Evolutionary conservation across 2,113 vertebrate genomes (phyloP), one percentile per base, ranked within the genome.

Genomic region (Gnathonemus longibarbis): DNA sequence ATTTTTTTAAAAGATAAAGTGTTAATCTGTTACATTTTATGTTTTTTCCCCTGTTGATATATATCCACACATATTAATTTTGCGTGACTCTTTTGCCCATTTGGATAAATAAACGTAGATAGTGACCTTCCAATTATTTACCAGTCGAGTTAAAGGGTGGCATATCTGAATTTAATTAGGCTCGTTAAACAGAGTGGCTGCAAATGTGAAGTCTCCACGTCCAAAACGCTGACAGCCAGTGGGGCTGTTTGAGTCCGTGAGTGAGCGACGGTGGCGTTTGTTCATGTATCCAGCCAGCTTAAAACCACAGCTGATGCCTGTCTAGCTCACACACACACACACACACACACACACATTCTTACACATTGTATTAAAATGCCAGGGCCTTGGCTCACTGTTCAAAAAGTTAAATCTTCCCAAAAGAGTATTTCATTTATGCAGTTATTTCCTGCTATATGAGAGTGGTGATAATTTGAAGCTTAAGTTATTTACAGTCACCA

Each of bases 161-260:
- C 27, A 70, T 70, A 70, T 70, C 62, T 80, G 74, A 80, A 80
- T 42, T 39, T 80, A 80, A 80, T 80, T 80, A 80, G 74, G 62
- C 62, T 70, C 27, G 62, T 70, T 70, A 70, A 70, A 80, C 74
- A 80, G 74, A 80, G 74, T 80, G 74, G 74, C 35, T 80, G 35
- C 74, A 80, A 42, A 80, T 39, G 35, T 80, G 74, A 80, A 42
- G 15, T 42, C 35, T 35, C 31, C 74, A 80, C 5, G 74, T 80
- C 74, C 74, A 80, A 80, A 80, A 80, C 15, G 74, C 15, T 80
- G 74, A 80, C 74, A 80, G 35, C 74, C 74, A 42, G 35, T 80
- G 74, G 15, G 1, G 35, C 35, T 80, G 74, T 80, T 80, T 80
- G 74, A 39, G 39, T 80, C 35, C 15, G 15, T 80, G 74, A 42